Evolutionary conservation across 2,888 invertebrate genomes (phyloP), one percentile per base, ranked within the genome.

Genomic region (Drymonia ruficornis): DNA sequence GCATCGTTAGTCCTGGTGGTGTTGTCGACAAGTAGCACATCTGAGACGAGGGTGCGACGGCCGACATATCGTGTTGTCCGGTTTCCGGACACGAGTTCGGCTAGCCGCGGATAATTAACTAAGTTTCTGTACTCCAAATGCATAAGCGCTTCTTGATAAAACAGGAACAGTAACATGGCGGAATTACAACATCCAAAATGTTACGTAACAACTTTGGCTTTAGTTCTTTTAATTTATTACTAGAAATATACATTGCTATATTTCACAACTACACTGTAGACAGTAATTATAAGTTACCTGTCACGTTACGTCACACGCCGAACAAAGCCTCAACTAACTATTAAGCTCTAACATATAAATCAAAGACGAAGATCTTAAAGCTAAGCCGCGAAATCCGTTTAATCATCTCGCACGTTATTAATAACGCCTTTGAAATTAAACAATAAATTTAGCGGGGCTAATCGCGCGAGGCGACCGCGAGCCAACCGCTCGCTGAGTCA

Each of bases 341-440:
- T 83, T 83, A 85, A 79, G 78, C 69, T 70, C 67, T 64, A 69
- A 67, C 76, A 72, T 85, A 89, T 91, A 90, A 91, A 91, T 91
- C 90, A 91, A 82, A 80, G 67, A 67, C 70, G 72, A 79, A 79
- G 81, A 82, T 87, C 89, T 88, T 82, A 83, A 76, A 84, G 82
- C 75, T 67, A 83, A 83, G 80, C 87, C 89, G 81, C 86, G 80
- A 87, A 85, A 88, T 88, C 84, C 83, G 86, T 91, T 91, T 89
- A 91, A 91, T 91, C 91, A 89, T 89, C 89, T 83, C 75, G 78
- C 77, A 79, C 76, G 87, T 87, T 90, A 92, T 92, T 92, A 92
- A 92, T 92, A 91, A 90, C 89, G 80, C 78, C 84, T 89, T 88
- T 87, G 89, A 87, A 91, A 91, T 91, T 91, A 92, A 91, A 92